These are phyloP conservation scores for Eupelmus urozonus DNA, from an alignment of 2,888 invertebrate genomes.

Conservation along the genomic window DNA sequence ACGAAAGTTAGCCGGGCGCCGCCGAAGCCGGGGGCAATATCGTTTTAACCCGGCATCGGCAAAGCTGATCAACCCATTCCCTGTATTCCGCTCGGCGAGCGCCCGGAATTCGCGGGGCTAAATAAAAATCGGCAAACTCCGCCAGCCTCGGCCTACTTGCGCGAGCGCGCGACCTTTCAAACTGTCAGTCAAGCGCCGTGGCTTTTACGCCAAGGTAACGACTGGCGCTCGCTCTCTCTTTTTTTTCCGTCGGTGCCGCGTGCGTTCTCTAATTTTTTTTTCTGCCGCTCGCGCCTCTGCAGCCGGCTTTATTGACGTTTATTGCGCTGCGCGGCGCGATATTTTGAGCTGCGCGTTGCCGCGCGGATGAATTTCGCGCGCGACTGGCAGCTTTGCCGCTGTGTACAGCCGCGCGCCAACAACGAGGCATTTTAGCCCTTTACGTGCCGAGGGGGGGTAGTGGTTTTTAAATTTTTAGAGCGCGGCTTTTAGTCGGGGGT, in stretches of 20 bases:
- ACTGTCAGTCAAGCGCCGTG: slow-evolving; percentile 37
- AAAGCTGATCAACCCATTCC: slow-evolving; percentile 70
- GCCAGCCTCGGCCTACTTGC: background rate
- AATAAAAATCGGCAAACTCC: slow-evolving; percentile 53
- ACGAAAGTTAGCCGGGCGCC: slow-evolving; percentile 13
- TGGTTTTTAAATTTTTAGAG: slow-evolving; percentile 20
- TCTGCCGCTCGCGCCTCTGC: background rate
- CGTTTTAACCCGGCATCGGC: slow-evolving; percentile 45
- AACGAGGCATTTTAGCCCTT: slow-evolving; percentile 10
- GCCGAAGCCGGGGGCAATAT: background rate
- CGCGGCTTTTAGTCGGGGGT: background rate
- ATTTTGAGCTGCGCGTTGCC: slow-evolving; percentile 3
- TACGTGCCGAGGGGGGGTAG: background rate
- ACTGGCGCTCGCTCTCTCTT: slow-evolving; percentile 2
- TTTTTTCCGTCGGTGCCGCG: background rate
- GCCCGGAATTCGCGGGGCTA: slow-evolving; percentile 29
- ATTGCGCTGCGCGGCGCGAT: slow-evolving; percentile 19
- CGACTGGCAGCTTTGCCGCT: background rate
- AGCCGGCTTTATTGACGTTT: slow-evolving; percentile 50
- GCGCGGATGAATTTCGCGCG: slow-evolving; percentile 2
- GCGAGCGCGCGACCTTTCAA: slow-evolving; percentile 22
- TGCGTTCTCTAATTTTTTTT: background rate
- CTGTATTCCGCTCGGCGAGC: slow-evolving; percentile 57
- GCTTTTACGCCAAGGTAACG: slow-evolving; percentile 38
- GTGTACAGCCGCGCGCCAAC: background rate